These are phyloP conservation scores for Micromesistius poutassou DNA, from an alignment of 2,797 vertebrate genomes.

Conservation along the genomic window DNA sequence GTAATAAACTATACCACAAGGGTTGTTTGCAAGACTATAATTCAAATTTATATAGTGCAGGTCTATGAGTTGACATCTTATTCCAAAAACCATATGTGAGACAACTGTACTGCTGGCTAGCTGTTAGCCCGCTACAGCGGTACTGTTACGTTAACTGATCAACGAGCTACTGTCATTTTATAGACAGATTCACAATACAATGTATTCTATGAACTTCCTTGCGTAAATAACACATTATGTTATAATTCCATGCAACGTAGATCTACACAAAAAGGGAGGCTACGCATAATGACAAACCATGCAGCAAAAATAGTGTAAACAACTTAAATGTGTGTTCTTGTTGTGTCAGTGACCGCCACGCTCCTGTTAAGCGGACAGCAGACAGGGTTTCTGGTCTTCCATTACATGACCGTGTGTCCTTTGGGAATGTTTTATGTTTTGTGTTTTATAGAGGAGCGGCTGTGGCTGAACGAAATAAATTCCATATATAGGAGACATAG, in stretches of 20 bases:
- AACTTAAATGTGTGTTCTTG: not conserved
- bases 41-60: not conserved
- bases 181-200: not conserved
- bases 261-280: not conserved
- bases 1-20: constrained; percentile 9
- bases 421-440: constrained; percentile 22
- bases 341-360: not conserved
- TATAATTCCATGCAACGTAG: not conserved
- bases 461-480: constrained; percentile 9
- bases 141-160: not conserved
- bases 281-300: not conserved
- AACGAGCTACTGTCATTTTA: not conserved
- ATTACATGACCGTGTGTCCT: constrained; percentile 19
- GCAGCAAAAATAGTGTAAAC: not conserved
- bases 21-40: rapidly evolving
- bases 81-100: not conserved
- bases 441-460: constrained; percentile 18
- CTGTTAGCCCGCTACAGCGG: constrained; percentile 37
- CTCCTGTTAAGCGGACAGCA: not conserved
- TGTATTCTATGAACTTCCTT: not conserved
- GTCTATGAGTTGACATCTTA: not conserved
- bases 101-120: constrained; percentile 4
- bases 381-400: not conserved
- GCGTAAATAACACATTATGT: not conserved
- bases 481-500: constrained; percentile 42